These are phyloP conservation scores for Haplochromis vanheusdeni DNA, from an alignment of 2,113 vertebrate species.

Conservation along the genomic window DNA sequence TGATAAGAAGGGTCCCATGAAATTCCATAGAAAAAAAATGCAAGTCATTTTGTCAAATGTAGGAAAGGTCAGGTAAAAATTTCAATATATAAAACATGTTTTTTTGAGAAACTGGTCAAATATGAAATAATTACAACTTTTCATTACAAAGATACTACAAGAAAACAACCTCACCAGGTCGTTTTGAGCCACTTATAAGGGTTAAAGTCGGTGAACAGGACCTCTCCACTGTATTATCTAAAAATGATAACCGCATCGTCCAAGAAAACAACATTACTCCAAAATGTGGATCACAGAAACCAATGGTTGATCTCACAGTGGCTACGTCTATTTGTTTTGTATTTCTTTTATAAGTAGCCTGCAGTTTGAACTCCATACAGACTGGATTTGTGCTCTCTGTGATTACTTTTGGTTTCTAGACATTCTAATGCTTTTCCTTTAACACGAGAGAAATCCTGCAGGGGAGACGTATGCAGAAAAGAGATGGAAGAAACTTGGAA, in stretches of 20 bases:
- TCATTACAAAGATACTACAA: neutral
- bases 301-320: fast-evolving
- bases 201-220: neutral
- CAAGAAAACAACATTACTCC: neutral
- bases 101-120: neutral
- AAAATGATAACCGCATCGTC: fast-evolving
- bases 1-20: neutral
- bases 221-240: neutral
- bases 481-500: neutral
- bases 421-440: neutral
- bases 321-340: neutral
- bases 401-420: neutral
- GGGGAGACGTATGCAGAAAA: neutral
- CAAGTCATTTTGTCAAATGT: neutral
- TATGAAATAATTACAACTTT: neutral
- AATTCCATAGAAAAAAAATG: neutral
- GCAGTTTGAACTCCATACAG: neutral
- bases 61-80: fast-evolving
- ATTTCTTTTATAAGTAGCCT: neutral
- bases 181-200: neutral
- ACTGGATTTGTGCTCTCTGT: neutral
- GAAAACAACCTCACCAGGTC: neutral
- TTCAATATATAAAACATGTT: neutral
- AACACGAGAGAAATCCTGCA: neutral
- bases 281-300: neutral